Conservation (phyloP, 2,797 vertebrate genomes). For the Aotus griseimembra region DNA sequence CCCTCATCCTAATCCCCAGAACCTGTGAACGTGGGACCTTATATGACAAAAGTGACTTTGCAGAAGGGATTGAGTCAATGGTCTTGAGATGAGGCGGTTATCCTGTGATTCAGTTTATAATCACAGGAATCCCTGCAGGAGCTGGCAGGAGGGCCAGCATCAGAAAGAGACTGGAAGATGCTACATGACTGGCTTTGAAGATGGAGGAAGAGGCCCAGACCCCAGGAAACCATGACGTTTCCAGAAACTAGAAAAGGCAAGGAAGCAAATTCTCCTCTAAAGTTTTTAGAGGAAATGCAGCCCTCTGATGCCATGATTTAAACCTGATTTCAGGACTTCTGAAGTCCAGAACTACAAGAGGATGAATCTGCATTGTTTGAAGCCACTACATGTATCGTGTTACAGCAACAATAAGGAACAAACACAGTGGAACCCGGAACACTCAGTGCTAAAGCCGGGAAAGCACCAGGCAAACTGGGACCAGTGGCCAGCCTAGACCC, state of each 20-base stretch:
- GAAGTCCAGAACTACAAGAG: too few relatives aligned
- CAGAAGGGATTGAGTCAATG: too few relatives aligned
- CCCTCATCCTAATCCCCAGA: not conserved
- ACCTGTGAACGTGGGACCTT: not conserved
- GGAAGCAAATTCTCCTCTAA: not conserved
- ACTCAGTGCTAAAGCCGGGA: too few relatives aligned
- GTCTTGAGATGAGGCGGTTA: not conserved
- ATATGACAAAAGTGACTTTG: not conserved
- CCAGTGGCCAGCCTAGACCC: not conserved
- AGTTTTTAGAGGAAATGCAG: not conserved
- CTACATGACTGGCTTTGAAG: fast-evolving
- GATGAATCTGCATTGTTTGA: not conserved
- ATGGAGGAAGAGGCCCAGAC: not conserved
- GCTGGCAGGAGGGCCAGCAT: fast-evolving
- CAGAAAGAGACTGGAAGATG: not conserved
- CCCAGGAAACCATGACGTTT: fast-evolving
- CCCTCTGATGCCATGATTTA: too few relatives aligned
- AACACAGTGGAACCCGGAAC: not conserved
- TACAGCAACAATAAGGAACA: not conserved
- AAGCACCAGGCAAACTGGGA: not conserved
- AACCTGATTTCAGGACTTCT: not conserved
- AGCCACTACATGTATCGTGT: fast-evolving
- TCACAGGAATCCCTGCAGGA: fast-evolving
- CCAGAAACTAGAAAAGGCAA: not conserved
- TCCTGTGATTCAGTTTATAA: too few relatives aligned